phyloP scores from a whole-genome alignment of 2,113 vertebrate genomes.

The Platycercus adscitus region DNA sequence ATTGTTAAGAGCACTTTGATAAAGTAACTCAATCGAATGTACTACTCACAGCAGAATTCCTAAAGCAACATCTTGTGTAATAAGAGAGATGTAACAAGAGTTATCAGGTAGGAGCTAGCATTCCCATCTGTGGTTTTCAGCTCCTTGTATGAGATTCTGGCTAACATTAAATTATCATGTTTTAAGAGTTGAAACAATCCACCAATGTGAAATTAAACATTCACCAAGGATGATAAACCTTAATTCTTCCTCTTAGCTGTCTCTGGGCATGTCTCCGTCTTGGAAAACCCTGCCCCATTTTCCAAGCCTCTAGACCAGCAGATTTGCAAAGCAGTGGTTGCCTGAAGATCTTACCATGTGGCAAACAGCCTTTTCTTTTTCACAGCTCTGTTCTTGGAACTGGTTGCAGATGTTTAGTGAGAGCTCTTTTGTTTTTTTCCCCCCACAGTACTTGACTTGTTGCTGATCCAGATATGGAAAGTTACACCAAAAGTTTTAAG shows the following conservation, averaged over 20 bases:
- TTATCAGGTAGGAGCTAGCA: neutral
- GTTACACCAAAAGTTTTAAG: neutral
- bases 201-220: neutral
- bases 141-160: neutral
- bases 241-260: neutral
- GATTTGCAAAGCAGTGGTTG: neutral
- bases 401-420: neutral
- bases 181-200: neutral
- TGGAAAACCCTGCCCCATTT: neutral
- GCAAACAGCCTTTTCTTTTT: neutral
- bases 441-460: neutral
- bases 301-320: neutral
- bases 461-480: neutral
- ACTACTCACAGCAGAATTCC: neutral
- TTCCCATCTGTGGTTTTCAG: neutral
- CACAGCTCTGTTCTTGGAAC: neutral
- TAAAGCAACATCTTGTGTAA: neutral
- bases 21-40: neutral
- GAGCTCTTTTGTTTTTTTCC: too few species aligned
- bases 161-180: neutral
- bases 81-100: neutral
- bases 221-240: neutral
- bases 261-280: neutral
- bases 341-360: neutral
- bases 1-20: slow-evolving; percentile 1